These are phyloP conservation scores for Pocillopora meandrina DNA, from an alignment of 92 coral and sea anemone species.

Conservation along the genomic window DNA sequence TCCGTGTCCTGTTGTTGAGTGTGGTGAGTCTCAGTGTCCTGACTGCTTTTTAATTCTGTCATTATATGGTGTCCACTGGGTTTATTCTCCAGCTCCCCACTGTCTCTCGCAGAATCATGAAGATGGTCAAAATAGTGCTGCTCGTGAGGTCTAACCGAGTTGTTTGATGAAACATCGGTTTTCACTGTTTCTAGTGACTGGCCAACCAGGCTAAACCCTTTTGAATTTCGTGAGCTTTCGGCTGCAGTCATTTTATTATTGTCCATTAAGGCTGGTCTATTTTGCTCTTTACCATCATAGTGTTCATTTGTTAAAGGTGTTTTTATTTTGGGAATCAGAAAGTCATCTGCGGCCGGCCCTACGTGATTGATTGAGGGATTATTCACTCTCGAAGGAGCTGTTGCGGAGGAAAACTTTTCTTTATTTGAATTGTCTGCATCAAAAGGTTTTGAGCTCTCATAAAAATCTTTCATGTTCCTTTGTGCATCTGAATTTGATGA, in stretches of 20 bases:
- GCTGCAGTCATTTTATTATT: not conserved
- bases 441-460: not conserved
- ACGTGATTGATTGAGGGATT: not conserved
- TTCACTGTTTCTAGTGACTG: not conserved
- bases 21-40: not conserved
- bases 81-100: not conserved
- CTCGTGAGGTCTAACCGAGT: not conserved
- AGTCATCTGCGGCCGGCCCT: not conserved
- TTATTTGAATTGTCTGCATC: not conserved
- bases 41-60: not conserved
- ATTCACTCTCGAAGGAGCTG: not conserved
- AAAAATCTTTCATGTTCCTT: not conserved
- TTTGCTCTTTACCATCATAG: not conserved
- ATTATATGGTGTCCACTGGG: not conserved
- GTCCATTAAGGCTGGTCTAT: not conserved
- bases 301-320: not conserved
- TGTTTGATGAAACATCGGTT: not conserved
- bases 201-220: not conserved
- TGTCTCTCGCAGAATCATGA: not conserved
- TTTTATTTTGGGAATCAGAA: not conserved
- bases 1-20: not conserved
- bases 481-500: not conserved
- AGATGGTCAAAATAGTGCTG: conserved; percentile 9
- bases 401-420: not conserved
- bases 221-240: not conserved